Evolutionary conservation across 2,888 invertebrate genomes (phyloP).

Genomic region (Lepeophtheirus nordmannii): DNA sequence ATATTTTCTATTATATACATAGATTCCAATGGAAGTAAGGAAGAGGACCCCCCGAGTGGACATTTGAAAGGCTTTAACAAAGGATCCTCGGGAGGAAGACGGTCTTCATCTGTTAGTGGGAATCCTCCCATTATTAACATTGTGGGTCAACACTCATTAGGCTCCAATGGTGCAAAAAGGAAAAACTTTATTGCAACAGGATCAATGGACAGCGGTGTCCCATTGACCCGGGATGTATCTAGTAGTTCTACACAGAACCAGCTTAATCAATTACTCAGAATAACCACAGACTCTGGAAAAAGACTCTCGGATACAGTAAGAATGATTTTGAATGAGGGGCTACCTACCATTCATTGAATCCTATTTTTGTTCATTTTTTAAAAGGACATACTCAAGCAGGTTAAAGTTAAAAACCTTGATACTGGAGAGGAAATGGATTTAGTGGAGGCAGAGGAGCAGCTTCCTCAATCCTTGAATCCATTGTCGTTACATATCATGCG

Average conservation of each 20-base stretch:
- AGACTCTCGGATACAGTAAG: constrained; percentile 61
- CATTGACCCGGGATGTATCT: not conserved
- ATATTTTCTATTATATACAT: no score
- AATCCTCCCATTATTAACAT: not conserved
- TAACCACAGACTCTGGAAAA: constrained; percentile 70
- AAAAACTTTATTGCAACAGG: no score
- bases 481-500: constrained; percentile 85
- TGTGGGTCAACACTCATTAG: no score
- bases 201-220: not conserved
- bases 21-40: no score
- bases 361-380: not conserved
- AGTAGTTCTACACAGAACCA: constrained; percentile 25
- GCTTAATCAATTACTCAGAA: constrained; percentile 49
- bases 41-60: no score
- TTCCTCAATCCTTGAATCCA: constrained; percentile 81
- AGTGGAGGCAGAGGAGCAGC: constrained; percentile 80
- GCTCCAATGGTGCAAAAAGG: no score
- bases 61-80: no score
- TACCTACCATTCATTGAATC: not conserved
- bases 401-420: constrained; percentile 45
- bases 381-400: constrained; percentile 48
- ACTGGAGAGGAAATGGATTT: constrained; percentile 80
- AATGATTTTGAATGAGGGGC: not conserved
- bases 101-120: not conserved
- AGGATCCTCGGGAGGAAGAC: not conserved